phyloP scores from a whole-genome alignment of 2,797 vertebrate species.

The Crenuchus spilurus region DNA sequence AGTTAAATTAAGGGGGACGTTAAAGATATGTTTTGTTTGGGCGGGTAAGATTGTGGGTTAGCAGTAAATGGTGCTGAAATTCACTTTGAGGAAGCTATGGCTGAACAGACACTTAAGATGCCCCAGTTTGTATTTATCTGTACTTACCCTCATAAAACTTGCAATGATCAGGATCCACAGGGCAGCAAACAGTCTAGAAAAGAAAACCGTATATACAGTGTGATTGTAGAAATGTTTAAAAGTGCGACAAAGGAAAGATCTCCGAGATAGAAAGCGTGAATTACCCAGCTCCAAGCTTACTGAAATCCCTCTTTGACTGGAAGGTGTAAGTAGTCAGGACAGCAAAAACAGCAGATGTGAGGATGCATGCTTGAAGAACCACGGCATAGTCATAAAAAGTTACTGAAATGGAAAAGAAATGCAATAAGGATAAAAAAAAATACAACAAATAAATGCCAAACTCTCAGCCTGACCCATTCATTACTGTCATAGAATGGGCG shows the following conservation, averaged over 20 bases:
- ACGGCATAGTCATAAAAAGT: conserved; percentile 88
- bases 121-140: no score
- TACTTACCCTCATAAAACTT: conserved; percentile 86
- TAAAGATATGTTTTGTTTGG: neutral
- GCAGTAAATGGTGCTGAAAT: neutral
- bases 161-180: conserved; percentile 91
- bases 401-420: conserved; percentile 73
- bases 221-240: neutral
- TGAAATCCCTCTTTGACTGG: conserved; percentile 95
- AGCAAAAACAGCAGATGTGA: conserved; percentile 89
- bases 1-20: no score
- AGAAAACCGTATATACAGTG: conserved; percentile 4
- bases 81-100: no score
- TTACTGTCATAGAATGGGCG: neutral
- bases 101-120: no score
- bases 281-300: conserved; percentile 90
- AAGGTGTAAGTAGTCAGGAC: conserved; percentile 89
- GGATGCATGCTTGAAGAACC: conserved; percentile 88
- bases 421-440: neutral
- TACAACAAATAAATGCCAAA: neutral
- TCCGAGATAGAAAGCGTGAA: neutral
- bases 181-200: conserved; percentile 85
- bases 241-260: neutral
- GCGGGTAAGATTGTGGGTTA: neutral
- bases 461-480: neutral